Evolutionary conservation across 2,888 invertebrate genomes (phyloP).

Genomic region (Amblyteles armatorius): DNA sequence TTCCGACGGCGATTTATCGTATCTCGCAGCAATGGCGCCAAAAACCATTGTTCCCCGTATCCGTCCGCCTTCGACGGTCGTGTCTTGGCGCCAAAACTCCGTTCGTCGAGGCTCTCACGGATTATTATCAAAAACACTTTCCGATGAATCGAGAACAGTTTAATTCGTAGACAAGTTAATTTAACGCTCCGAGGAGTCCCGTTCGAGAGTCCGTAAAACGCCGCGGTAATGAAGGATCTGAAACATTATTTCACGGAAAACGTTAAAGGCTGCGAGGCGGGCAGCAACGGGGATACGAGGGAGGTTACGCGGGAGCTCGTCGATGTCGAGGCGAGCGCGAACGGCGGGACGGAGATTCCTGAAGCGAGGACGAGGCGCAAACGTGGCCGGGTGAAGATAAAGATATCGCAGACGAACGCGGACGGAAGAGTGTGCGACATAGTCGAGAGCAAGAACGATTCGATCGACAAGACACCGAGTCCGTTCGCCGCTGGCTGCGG

Average conservation of each 20-base stretch:
- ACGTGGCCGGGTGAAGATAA: conserved; percentile 76
- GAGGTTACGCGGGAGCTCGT: conserved; percentile 63
- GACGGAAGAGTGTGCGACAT: conserved; percentile 72
- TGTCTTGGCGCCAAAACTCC: conserved; percentile 68
- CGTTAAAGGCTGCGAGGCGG: conserved; percentile 65
- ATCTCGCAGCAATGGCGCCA: conserved; percentile 2
- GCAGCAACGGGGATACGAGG: conserved; percentile 29
- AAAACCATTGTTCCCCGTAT: neutral
- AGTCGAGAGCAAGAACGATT: conserved; percentile 73
- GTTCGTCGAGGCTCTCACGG: conserved; percentile 17
- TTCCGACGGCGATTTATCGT: neutral
- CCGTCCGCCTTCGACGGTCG: neutral
- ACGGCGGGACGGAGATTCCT: neutral
- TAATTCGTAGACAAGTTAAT: neutral
- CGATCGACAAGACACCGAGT: conserved; percentile 77
- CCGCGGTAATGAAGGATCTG: conserved; percentile 78
- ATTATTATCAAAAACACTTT: neutral
- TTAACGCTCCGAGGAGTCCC: neutral
- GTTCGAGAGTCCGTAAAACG: neutral
- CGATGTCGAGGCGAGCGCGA: conserved; percentile 9
- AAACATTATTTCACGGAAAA: conserved; percentile 77
- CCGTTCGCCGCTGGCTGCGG: conserved; percentile 63
- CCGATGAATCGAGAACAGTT: neutral
- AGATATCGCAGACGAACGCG: conserved; percentile 71
- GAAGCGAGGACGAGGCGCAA: conserved; percentile 57